Conservation (phyloP, 1,140 invertebrate genomes). For the Heliconius melpomene region DNA sequence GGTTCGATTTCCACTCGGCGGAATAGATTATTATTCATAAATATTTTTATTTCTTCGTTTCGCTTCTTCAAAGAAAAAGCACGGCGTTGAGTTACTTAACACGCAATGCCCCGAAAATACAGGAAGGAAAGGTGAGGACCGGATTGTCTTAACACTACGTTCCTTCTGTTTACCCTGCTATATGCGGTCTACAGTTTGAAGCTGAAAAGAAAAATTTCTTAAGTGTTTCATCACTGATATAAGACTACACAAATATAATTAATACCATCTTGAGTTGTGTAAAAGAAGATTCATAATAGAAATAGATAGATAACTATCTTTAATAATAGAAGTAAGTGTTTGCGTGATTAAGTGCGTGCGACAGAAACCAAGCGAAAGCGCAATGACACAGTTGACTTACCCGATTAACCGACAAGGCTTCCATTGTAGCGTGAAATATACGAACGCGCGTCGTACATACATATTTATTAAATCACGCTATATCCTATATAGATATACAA, state of each 20-base stretch:
- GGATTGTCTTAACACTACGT: neutral
- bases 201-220: neutral
- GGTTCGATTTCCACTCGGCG: neutral
- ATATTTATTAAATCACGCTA: neutral
- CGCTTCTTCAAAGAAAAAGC: neutral
- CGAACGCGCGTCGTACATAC: neutral
- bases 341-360: neutral
- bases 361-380: constrained; percentile 10
- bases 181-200: neutral
- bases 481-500: neutral
- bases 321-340: neutral
- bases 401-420: constrained; percentile 9
- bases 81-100: neutral
- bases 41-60: neutral
- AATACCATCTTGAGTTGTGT: neutral
- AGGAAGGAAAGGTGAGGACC: neutral
- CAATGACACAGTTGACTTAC: constrained; percentile 4
- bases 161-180: neutral
- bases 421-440: neutral
- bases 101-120: neutral
- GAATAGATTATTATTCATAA: neutral
- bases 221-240: neutral
- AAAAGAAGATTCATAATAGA: neutral
- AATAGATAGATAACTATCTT: too few relatives aligned
- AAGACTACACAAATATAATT: too few relatives aligned